A percentile compares a stretch with the other conserved stretches of the same genome.
Evolutionary conservation across 2,888 invertebrate species (phyloP).

Genomic region (Noctua pronuba): DNA sequence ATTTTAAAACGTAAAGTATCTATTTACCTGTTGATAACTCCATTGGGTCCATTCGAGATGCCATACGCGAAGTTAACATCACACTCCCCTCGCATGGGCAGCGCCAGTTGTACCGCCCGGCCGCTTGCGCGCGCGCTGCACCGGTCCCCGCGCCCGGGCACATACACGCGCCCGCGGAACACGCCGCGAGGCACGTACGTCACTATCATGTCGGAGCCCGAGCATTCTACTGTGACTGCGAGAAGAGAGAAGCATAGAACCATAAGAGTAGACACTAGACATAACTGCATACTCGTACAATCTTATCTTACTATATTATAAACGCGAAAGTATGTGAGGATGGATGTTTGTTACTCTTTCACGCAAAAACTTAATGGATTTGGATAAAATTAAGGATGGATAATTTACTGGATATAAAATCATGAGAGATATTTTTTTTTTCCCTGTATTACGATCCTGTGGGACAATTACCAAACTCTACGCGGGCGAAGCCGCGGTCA

Average conservation of each 20-base stretch:
- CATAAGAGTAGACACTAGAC: not conserved
- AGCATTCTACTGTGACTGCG: slow-evolving; percentile 95
- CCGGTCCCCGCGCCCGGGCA: slow-evolving; percentile 93
- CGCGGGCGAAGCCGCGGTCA: no score
- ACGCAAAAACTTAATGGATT: no score
- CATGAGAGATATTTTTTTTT: no score
- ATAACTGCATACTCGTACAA: not conserved
- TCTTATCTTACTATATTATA: not conserved
- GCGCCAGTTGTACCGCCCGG: slow-evolving; percentile 87
- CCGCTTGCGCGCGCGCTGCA: slow-evolving; percentile 91
- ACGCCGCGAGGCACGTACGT: slow-evolving; percentile 91
- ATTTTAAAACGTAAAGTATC: not conserved
- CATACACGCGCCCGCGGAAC: slow-evolving; percentile 94
- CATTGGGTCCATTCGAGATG: slow-evolving; percentile 84
- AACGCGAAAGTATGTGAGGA: not conserved
- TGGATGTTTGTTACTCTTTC: no score
- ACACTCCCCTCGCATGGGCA: slow-evolving; percentile 91
- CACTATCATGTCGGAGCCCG: slow-evolving; percentile 92
- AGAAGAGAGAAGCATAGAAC: slow-evolving; percentile 3
- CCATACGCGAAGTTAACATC: slow-evolving; percentile 91
- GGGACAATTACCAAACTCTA: no score
- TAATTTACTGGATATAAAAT: no score
- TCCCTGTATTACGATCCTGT: no score
- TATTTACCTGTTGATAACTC: slow-evolving; percentile 84
- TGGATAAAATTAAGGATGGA: no score